These are phyloP conservation scores for Parnassius apollo DNA, from an alignment of 2,888 invertebrate genomes.

Conservation along the genomic window DNA sequence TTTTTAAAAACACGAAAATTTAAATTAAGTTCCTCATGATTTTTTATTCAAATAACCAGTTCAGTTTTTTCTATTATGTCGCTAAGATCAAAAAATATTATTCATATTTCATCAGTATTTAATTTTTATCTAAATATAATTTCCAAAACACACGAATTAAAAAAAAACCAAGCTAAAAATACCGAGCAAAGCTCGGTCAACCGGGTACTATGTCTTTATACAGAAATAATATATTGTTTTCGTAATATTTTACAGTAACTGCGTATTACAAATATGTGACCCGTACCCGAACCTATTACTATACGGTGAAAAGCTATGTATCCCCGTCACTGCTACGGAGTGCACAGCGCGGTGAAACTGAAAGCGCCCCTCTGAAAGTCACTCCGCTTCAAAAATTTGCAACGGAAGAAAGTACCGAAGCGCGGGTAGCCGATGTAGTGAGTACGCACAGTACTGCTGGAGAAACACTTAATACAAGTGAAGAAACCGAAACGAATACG, in stretches of 20 bases:
- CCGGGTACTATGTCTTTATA: too few species aligned
- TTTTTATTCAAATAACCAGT: too few species aligned
- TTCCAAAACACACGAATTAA: too few species aligned
- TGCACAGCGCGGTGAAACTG: background rate
- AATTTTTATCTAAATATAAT: too few species aligned
- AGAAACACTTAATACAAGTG: background rate
- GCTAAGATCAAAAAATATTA: too few species aligned
- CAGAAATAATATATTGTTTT: too few species aligned
- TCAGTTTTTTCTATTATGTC: too few species aligned
- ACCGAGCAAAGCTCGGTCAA: too few species aligned
- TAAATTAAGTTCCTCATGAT: too few species aligned
- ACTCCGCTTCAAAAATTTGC: background rate
- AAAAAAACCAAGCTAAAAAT: too few species aligned
- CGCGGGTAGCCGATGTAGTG: background rate
- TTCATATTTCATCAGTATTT: too few species aligned
- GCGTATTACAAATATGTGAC: conserved; percentile 1
- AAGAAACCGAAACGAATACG: background rate
- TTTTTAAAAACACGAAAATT: too few species aligned
- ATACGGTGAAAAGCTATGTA: background rate
- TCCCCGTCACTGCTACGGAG: background rate
- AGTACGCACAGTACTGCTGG: background rate
- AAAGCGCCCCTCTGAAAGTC: background rate
- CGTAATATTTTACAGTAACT: background rate
- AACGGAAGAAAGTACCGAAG: background rate
- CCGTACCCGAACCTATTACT: background rate